These are phyloP conservation scores for Myiotriccus ornatus DNA, from an alignment of 2,797 vertebrate genomes.

Conservation along the genomic window DNA sequence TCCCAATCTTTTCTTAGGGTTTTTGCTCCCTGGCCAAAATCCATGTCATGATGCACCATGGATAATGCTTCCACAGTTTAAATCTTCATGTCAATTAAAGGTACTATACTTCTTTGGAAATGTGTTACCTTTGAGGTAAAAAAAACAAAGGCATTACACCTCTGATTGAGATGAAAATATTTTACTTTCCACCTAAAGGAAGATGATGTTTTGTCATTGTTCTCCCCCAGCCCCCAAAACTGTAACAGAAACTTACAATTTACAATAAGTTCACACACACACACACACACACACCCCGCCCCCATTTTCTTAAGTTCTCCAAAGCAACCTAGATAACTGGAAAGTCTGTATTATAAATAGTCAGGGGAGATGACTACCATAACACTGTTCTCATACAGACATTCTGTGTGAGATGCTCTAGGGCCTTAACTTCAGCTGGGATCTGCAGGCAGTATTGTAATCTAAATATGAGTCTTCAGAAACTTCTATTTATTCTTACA, in stretches of 20 bases:
- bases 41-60: not conserved
- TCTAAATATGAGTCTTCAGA: not conserved
- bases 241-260: not conserved
- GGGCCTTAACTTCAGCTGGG: not conserved
- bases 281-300: accelerated
- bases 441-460: not conserved
- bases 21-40: not conserved
- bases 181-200: not conserved
- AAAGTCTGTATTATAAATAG: not conserved
- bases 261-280: not conserved
- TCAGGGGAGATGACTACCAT: not conserved
- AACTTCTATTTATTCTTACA: not conserved
- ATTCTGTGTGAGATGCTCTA: not conserved
- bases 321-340: not conserved
- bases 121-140: not conserved
- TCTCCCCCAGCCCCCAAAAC: not conserved
- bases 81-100: not conserved
- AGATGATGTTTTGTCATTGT: not conserved
- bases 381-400: not conserved
- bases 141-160: not conserved
- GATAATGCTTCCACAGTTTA: not conserved
- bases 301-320: not conserved
- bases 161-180: not conserved
- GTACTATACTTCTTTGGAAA: not conserved
- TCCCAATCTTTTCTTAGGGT: not conserved